Evolutionary conservation across 1,140 invertebrate species (phyloP).

Genomic region (Globodera rostochiensis): DNA sequence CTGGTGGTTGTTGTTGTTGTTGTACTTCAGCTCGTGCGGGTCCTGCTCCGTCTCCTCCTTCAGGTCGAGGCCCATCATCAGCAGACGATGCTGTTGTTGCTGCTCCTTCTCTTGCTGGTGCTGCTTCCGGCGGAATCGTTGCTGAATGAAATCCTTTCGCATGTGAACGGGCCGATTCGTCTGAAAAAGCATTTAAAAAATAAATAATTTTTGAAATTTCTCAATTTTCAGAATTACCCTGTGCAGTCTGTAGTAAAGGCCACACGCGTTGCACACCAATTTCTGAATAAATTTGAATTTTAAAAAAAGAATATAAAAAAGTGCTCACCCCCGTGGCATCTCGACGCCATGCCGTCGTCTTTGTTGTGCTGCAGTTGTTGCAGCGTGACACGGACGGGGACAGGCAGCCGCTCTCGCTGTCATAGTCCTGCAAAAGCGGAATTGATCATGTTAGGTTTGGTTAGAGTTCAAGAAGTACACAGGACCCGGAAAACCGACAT

Average conservation of each 20-base stretch:
- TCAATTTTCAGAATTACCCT: slow-evolving; percentile 41
- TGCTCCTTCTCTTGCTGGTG: slow-evolving; percentile 23
- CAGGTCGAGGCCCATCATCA: slow-evolving; percentile 3
- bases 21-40: background rate
- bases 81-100: slow-evolving; percentile 20
- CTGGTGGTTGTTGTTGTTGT: background rate
- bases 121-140: slow-evolving; percentile 58
- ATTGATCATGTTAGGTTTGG: background rate
- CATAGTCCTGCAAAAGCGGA: slow-evolving; percentile 1
- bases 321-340: slow-evolving; percentile 36
- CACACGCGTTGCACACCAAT: slow-evolving; percentile 64
- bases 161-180: slow-evolving; percentile 63
- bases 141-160: slow-evolving; percentile 62
- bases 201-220: background rate
- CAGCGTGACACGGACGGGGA: slow-evolving; percentile 45
- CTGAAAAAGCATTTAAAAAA: slow-evolving; percentile 32
- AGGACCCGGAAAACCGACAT: too few species aligned
- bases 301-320: background rate
- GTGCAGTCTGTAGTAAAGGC: slow-evolving; percentile 62
- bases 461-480: too few species aligned
- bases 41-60: slow-evolving; percentile 2
- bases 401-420: background rate
- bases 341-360: slow-evolving; percentile 63
- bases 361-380: slow-evolving; percentile 62
- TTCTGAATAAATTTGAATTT: slow-evolving; percentile 25